Conservation (phyloP, 2,888 invertebrate species). For the Dynastes hyllus region DNA sequence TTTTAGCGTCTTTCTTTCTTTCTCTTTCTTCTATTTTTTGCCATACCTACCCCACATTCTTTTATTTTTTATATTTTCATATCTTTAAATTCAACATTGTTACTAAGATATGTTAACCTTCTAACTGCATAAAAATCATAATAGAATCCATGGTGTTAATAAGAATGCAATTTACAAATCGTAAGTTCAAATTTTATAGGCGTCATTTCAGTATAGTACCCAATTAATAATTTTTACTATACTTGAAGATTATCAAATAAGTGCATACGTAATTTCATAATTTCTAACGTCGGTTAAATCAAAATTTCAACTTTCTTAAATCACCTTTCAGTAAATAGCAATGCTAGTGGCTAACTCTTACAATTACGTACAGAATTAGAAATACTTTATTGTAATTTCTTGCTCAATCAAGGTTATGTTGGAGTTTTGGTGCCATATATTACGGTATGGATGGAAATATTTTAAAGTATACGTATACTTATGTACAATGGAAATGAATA, state of each 20-base stretch:
- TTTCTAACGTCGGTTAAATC: constrained; percentile 2
- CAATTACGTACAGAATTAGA: constrained; percentile 55
- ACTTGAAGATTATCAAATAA: too few species aligned
- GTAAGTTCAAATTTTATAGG: too few species aligned
- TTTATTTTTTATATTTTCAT: too few species aligned
- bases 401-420: constrained; percentile 52
- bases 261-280: neutral
- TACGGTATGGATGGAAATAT: constrained; percentile 13
- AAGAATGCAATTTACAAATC: too few species aligned
- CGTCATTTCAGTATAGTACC: neutral
- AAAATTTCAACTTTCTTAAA: constrained; percentile 54
- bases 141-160: too few species aligned
- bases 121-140: too few species aligned
- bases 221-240: neutral
- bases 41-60: too few species aligned
- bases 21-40: too few species aligned
- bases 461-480: constrained; percentile 2
- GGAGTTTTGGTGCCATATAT: constrained; percentile 44
- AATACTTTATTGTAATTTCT: constrained; percentile 56
- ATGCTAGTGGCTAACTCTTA: constrained; percentile 28
- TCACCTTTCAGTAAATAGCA: constrained; percentile 54
- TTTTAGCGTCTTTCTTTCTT: too few species aligned
- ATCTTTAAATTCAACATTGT: too few species aligned
- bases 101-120: too few species aligned
- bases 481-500: neutral